Conservation (phyloP, 2,113 vertebrate genomes). For the Oriolus oriolus region DNA sequence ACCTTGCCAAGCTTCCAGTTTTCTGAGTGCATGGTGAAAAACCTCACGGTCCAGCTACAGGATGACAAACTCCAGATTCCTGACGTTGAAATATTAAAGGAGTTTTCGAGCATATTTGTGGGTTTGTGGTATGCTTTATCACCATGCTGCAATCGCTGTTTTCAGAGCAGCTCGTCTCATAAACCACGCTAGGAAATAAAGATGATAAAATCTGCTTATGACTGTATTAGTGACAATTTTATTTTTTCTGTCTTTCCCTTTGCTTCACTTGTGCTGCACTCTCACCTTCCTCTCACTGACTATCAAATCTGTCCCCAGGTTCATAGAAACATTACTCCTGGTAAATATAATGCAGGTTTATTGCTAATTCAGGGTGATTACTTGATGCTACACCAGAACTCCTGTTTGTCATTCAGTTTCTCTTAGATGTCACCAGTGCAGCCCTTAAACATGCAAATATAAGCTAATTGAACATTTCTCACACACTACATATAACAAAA, state of each 20-base stretch:
- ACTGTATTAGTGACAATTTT: neutral
- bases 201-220: neutral
- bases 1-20: neutral
- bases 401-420: neutral
- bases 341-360: neutral
- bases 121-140: neutral
- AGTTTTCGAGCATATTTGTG: neutral
- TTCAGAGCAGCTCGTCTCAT: neutral
- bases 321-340: neutral
- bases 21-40: neutral
- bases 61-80: neutral
- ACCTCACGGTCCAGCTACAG: rapidly evolving
- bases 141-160: neutral
- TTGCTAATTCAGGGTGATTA: neutral
- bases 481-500: neutral
- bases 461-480: neutral
- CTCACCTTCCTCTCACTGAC: neutral
- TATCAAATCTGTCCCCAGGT: neutral
- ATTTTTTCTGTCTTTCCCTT: neutral
- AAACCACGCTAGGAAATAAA: neutral
- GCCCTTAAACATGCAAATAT: neutral
- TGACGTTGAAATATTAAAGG: neutral
- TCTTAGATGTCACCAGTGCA: neutral
- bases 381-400: neutral
- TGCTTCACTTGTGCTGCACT: neutral